Conservation (phyloP, 2,797 vertebrate genomes). For the Manis javanica region DNA sequence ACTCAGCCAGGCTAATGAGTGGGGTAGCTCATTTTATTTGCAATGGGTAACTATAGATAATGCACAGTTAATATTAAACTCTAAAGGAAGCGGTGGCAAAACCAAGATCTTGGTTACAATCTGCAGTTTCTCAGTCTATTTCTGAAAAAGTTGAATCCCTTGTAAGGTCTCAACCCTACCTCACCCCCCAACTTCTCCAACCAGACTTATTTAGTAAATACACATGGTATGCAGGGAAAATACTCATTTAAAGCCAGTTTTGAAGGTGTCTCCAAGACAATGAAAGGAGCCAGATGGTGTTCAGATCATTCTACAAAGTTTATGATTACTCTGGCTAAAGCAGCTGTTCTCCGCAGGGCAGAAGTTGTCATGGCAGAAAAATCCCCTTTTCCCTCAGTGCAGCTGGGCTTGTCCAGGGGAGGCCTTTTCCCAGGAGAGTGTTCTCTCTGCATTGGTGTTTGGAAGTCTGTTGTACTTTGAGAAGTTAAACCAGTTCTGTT, state of each 20-base stretch:
- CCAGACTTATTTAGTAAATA: slow-evolving; percentile 65
- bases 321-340: slow-evolving; percentile 64
- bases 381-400: background rate
- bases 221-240: slow-evolving; percentile 40
- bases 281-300: slow-evolving; percentile 47
- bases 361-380: slow-evolving; percentile 42
- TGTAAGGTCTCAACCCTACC: background rate
- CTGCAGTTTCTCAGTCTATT: background rate
- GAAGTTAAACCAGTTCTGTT: slow-evolving; percentile 52
- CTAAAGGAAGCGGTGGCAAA: slow-evolving; percentile 17
- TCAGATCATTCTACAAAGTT: slow-evolving; percentile 46
- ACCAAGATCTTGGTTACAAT: background rate
- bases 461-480: slow-evolving; percentile 41
- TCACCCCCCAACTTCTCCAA: background rate
- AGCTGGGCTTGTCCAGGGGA: slow-evolving; percentile 11
- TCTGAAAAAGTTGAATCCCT: slow-evolving; percentile 37
- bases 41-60: background rate
- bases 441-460: background rate
- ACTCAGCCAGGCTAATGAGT: background rate
- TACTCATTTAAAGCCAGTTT: slow-evolving; percentile 62
- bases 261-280: slow-evolving; percentile 58
- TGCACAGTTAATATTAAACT: background rate
- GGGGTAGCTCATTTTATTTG: background rate
- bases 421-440: background rate
- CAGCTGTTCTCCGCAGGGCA: slow-evolving; percentile 35